Percentiles rank a stretch among this genome's conserved stretches.
Evolutionary conservation across 1,140 invertebrate genomes (phyloP).

Genomic region (Cheumatopsyche charites): DNA sequence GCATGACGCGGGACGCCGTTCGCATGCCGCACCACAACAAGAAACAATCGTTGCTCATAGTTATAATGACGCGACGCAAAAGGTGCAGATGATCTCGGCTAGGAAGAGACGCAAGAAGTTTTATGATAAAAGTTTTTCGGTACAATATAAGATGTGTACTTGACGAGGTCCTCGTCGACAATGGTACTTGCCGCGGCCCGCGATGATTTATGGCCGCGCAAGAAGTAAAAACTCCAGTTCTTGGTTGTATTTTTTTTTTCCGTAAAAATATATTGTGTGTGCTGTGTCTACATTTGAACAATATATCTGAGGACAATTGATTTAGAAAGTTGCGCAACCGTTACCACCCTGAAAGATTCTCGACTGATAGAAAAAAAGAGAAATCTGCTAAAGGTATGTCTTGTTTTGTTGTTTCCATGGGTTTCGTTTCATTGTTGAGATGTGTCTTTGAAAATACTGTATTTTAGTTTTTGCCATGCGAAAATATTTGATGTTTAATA

Average conservation of each 20-base stretch:
- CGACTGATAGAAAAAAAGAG: constrained; percentile 29
- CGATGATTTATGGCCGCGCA: constrained; percentile 3
- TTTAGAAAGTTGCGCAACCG: constrained; percentile 46
- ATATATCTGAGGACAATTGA: constrained; percentile 38
- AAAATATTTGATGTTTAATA: too few species aligned
- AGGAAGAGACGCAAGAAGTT: constrained; percentile 1
- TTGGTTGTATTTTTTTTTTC: too few species aligned
- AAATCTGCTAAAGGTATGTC: constrained; percentile 45
- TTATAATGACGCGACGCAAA: constrained; percentile 46
- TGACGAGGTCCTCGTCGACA: constrained; percentile 21
- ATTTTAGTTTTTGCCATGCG: too few species aligned
- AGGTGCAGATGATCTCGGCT: constrained; percentile 45
- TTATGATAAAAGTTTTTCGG: neutral
- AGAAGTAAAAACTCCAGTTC: neutral
- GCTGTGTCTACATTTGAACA: constrained; percentile 20
- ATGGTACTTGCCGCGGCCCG: constrained; percentile 12
- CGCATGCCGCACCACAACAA: constrained; percentile 23
- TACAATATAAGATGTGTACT: neutral
- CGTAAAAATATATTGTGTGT: too few species aligned
- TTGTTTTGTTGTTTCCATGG: too few species aligned
- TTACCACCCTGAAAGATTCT: constrained; percentile 17
- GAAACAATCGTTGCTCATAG: constrained; percentile 31
- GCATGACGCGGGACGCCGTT: constrained; percentile 31
- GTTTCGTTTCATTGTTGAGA: too few species aligned
- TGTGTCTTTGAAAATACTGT: too few species aligned